phyloP scores from a whole-genome alignment of 2,797 vertebrate genomes.

The Mormyrus proboscirostris region DNA sequence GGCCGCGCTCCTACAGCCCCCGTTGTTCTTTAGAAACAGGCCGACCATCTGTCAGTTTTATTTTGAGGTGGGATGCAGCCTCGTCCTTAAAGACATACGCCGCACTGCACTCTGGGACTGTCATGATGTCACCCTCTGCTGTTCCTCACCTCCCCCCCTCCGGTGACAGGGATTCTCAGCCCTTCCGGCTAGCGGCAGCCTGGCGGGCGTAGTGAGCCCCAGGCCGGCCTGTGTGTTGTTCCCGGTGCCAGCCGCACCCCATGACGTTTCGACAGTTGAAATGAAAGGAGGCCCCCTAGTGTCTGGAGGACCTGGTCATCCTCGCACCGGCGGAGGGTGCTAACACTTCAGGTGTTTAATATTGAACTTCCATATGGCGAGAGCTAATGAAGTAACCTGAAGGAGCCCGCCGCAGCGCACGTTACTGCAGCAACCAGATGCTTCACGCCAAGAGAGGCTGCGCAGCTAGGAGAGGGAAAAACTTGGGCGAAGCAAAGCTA shows the following conservation, averaged over 20 bases:
- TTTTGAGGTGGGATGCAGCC: background rate
- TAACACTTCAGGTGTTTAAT: slow-evolving; percentile 40
- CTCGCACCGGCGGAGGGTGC: background rate
- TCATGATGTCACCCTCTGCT: background rate
- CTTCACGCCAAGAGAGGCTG: slow-evolving; percentile 35
- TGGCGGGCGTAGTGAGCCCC: background rate
- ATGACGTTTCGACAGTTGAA: background rate
- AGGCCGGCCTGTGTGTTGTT: background rate
- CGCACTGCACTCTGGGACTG: background rate
- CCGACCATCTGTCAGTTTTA: slow-evolving; percentile 28
- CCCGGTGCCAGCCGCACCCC: background rate
- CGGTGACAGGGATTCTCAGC: background rate
- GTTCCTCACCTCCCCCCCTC: background rate
- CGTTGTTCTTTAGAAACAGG: slow-evolving; percentile 21
- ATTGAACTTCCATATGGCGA: slow-evolving; percentile 29
- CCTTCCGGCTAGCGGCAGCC: background rate
- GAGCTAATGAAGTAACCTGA: slow-evolving; percentile 39
- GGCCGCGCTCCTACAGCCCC: background rate
- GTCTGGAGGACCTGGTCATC: background rate
- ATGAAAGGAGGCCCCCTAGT: background rate
- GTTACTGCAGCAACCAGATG: slow-evolving; percentile 50
- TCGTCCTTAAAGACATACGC: slow-evolving; percentile 11
- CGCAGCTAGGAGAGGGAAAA: background rate
- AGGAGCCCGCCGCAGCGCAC: slow-evolving; percentile 45
- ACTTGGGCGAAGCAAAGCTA: background rate